Evolutionary conservation across 2,888 invertebrate genomes (phyloP).

Genomic region (Archips xylosteana): DNA sequence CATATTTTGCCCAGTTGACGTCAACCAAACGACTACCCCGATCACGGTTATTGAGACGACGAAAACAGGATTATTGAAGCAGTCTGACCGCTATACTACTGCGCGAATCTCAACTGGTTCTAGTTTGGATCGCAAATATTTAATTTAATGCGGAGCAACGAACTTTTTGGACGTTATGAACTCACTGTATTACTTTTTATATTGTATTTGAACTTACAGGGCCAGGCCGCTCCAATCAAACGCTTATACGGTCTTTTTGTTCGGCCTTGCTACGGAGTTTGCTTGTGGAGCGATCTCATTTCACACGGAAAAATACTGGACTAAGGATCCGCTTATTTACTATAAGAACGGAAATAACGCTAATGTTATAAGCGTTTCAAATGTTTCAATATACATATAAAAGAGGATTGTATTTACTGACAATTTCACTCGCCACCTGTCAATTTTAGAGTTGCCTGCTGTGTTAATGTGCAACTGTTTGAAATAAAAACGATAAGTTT

Average conservation of each 20-base stretch:
- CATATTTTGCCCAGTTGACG: conserved; percentile 17
- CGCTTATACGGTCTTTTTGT: not conserved
- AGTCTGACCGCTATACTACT: conserved; percentile 21
- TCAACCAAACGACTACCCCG: conserved; percentile 8
- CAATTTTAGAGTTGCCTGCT: no score
- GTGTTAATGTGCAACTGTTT: no score
- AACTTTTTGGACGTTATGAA: conserved; percentile 32
- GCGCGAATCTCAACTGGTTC: conserved; percentile 33
- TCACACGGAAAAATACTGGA: conserved; percentile 5
- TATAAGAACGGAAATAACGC: not conserved
- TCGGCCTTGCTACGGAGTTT: not conserved
- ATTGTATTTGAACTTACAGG: conserved; percentile 1
- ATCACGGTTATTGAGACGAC: conserved; percentile 18
- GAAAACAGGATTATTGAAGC: conserved; percentile 35
- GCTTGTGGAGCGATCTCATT: not conserved
- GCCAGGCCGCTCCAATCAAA: not conserved
- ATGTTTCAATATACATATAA: no score
- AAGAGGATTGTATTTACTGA: no score
- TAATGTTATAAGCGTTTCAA: no score
- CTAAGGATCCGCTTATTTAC: not conserved
- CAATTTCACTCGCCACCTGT: no score
- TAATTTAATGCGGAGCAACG: conserved; percentile 33
- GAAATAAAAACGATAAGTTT: no score
- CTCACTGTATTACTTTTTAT: not conserved
- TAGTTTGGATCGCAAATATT: conserved; percentile 24